phyloP scores from a whole-genome alignment of 2,113 vertebrate genomes.

The Poeciliopsis occidentalis region DNA sequence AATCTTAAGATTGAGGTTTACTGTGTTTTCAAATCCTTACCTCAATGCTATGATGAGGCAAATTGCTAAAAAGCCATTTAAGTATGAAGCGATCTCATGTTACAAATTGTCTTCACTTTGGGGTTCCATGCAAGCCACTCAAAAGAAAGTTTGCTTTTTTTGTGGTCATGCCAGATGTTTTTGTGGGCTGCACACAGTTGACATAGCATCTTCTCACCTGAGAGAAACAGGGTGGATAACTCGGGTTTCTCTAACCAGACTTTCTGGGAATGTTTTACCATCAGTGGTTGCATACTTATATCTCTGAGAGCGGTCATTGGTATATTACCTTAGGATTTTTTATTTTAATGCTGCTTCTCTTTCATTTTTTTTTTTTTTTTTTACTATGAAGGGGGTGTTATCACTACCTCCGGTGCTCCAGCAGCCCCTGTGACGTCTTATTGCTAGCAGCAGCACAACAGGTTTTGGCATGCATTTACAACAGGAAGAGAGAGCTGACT shows the following conservation, averaged over 20 bases:
- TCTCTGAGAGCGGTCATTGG: conserved; percentile 46
- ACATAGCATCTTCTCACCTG: conserved; percentile 55
- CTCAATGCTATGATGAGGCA: conserved; percentile 21
- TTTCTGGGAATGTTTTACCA: conserved; percentile 33
- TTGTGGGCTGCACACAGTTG: conserved; percentile 39
- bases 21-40: conserved; percentile 46
- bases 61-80: conserved; percentile 36
- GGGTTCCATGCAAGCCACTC: conserved; percentile 36
- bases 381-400: conserved; percentile 49
- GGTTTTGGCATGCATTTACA: conserved; percentile 66
- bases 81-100: conserved; percentile 37
- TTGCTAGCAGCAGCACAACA: conserved; percentile 55
- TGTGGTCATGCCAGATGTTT: conserved; percentile 57
- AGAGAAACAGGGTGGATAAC: conserved; percentile 35
- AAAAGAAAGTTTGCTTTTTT: conserved; percentile 59
- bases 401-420: conserved; percentile 46
- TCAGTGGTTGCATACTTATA: conserved; percentile 35
- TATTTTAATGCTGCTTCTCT: conserved; percentile 51
- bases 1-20: background rate
- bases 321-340: conserved; percentile 50
- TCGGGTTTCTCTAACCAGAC: conserved; percentile 41
- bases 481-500: conserved; percentile 50
- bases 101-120: conserved; percentile 24
- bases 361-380: conserved; percentile 45
- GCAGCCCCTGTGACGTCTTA: conserved; percentile 57